A percentile compares a stretch with the other conserved stretches of the same genome.
phyloP scores from a whole-genome alignment of 2,888 invertebrate species.

The Celastrina argiolus region DNA sequence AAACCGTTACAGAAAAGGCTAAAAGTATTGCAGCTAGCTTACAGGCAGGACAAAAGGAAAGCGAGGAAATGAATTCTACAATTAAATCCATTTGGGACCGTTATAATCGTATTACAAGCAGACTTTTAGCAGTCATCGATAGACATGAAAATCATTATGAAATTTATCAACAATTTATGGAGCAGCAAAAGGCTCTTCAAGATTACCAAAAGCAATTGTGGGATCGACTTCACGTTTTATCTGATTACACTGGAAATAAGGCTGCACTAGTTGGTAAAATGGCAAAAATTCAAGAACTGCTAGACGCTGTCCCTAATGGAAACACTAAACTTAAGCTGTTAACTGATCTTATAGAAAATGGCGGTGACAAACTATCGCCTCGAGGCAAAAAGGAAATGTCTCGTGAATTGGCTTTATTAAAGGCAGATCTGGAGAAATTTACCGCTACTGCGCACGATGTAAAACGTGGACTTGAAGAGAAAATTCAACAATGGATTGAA shows the following conservation, averaged over 20 bases:
- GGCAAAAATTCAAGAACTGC: slow-evolving; percentile 87
- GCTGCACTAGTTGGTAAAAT: slow-evolving; percentile 89
- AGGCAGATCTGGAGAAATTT: slow-evolving; percentile 91
- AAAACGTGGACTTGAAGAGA: slow-evolving; percentile 87
- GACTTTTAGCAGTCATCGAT: slow-evolving; percentile 81
- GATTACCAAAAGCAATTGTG: slow-evolving; percentile 94
- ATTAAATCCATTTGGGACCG: slow-evolving; percentile 85
- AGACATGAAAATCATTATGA: slow-evolving; percentile 87
- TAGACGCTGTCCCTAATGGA: slow-evolving; percentile 87
- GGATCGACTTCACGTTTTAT: slow-evolving; percentile 89
- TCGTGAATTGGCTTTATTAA: slow-evolving; percentile 86
- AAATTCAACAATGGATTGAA: slow-evolving; percentile 93
- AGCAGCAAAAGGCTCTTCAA: slow-evolving; percentile 90
- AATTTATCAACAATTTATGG: slow-evolving; percentile 90
- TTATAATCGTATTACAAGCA: slow-evolving; percentile 84
- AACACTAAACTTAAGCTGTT: slow-evolving; percentile 86
- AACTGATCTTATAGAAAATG: slow-evolving; percentile 84
- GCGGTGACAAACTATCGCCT: slow-evolving; percentile 83
- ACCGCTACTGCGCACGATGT: slow-evolving; percentile 86
- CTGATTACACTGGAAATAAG: slow-evolving; percentile 93
- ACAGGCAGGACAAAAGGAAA: slow-evolving; percentile 74
- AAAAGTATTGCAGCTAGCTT: slow-evolving; percentile 81
- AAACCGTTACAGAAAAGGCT: slow-evolving; percentile 93
- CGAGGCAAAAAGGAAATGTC: slow-evolving; percentile 92
- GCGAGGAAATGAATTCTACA: slow-evolving; percentile 81